These are phyloP conservation scores for Drosophila truncata DNA, from an alignment of 1,140 invertebrate genomes.

Conservation along the genomic window DNA sequence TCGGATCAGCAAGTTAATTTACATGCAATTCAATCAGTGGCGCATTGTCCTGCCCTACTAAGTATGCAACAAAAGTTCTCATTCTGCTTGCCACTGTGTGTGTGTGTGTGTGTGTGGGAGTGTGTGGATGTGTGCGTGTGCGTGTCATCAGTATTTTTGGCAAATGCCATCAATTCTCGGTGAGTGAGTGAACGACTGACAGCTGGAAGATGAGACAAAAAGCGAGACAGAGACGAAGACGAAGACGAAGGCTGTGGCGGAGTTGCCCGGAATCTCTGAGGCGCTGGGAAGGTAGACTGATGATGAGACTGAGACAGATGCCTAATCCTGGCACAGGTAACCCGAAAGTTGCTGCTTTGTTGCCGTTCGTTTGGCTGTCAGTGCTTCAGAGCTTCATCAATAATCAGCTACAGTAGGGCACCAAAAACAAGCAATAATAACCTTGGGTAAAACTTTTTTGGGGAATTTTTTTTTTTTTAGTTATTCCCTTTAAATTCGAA, in stretches of 20 bases:
- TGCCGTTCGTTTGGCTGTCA: conserved; percentile 29
- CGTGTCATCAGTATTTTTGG: conserved; percentile 59
- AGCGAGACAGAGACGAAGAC: background rate
- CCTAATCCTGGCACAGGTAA: conserved; percentile 45
- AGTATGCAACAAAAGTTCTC: conserved; percentile 62
- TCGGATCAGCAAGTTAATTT: conserved; percentile 82
- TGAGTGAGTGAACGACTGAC: conserved; percentile 39
- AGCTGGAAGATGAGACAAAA: conserved; percentile 48
- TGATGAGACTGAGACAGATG: conserved; percentile 39
- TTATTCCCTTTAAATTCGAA: too few species aligned
- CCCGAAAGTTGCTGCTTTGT: conserved; percentile 28
- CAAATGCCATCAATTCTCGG: conserved; percentile 55
- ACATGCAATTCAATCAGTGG: conserved; percentile 80
- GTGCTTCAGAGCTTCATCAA: conserved; percentile 39
- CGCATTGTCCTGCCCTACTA: conserved; percentile 64
- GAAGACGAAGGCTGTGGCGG: background rate
- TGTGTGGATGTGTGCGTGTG: background rate
- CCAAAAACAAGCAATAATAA: background rate
- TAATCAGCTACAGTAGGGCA: conserved; percentile 36
- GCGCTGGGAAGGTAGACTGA: conserved; percentile 9
- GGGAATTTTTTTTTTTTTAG: too few species aligned
- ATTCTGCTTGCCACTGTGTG: background rate
- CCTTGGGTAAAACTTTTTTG: background rate
- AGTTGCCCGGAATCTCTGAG: background rate
- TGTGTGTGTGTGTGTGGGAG: background rate